Conservation (phyloP, 2,113 vertebrate species). For the Pseudorhombus dupliciocellatus region DNA sequence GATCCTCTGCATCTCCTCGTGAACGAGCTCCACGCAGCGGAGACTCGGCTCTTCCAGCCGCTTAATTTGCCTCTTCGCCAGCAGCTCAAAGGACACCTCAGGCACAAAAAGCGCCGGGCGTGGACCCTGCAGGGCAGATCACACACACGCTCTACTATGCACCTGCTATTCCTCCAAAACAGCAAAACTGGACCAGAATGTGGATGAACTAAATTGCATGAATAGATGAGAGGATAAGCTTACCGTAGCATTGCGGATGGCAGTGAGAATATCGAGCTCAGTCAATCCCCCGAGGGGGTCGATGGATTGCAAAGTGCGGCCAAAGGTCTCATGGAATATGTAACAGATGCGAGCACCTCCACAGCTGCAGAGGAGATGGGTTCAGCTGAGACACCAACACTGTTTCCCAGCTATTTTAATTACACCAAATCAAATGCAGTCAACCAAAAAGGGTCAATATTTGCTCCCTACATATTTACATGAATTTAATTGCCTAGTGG, state of each 20-base stretch:
- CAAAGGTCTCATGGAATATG: constrained; percentile 87
- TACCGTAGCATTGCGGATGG: constrained; percentile 84
- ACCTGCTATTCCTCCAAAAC: not conserved
- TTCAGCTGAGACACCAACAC: constrained; percentile 33
- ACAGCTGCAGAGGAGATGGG: constrained; percentile 69
- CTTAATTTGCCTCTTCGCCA: constrained; percentile 87
- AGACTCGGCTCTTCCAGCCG: constrained; percentile 84
- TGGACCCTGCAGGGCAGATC: constrained; percentile 75
- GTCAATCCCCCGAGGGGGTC: constrained; percentile 83
- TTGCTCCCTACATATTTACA: constrained; percentile 49
- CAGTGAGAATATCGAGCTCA: constrained; percentile 83
- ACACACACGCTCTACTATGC: constrained; percentile 6
- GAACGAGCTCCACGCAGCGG: constrained; percentile 85
- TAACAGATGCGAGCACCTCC: constrained; percentile 86
- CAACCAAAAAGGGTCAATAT: constrained; percentile 63
- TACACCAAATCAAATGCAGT: constrained; percentile 50
- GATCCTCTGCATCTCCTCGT: constrained; percentile 86
- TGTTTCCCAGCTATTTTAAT: constrained; percentile 37
- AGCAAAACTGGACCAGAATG: not conserved
- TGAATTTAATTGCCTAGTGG: constrained; percentile 39
- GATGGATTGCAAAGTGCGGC: constrained; percentile 84
- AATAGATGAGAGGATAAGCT: constrained; percentile 16
- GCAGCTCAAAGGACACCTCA: constrained; percentile 84
- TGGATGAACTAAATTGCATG: constrained; percentile 13
- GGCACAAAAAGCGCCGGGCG: constrained; percentile 85